These are phyloP conservation scores for Amiota communis DNA, from an alignment of 2,888 invertebrate species.

Conservation along the genomic window DNA sequence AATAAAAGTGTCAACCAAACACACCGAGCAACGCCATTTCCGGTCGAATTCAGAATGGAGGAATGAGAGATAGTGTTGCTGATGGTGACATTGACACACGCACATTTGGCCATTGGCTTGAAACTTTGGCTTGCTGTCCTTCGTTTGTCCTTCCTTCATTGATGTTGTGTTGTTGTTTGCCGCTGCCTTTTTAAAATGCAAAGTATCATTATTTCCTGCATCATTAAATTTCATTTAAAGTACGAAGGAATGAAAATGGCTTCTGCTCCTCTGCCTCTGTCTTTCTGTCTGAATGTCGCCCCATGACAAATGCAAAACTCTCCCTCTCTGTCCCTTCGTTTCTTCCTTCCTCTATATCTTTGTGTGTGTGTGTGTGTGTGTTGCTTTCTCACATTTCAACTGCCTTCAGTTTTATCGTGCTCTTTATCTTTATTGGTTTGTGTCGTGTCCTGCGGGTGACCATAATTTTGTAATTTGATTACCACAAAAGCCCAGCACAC, in stretches of 20 bases:
- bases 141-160: no score
- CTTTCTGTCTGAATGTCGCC: no score
- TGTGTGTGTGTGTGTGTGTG: no score
- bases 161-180: no score
- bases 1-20: conserved; percentile 63
- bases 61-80: no score
- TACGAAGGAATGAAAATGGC: conserved; percentile 24
- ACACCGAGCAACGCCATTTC: no score
- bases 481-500: conserved; percentile 39
- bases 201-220: conserved; percentile 61
- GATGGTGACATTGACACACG: conserved; percentile 1
- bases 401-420: conserved; percentile 49
- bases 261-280: conserved; percentile 5
- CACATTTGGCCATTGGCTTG: conserved; percentile 21
- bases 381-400: background rate
- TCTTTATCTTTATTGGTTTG: conserved; percentile 57
- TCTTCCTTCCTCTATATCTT: no score
- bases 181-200: conserved; percentile 45
- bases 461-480: conserved; percentile 62
- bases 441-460: conserved; percentile 52
- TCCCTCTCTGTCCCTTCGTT: no score
- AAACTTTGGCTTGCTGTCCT: no score
- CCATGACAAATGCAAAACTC: no score
- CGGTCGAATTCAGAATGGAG: no score
- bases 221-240: conserved; percentile 66